phyloP scores from a whole-genome alignment of 1,140 invertebrate genomes.

The Ridgeia piscesae region DNA sequence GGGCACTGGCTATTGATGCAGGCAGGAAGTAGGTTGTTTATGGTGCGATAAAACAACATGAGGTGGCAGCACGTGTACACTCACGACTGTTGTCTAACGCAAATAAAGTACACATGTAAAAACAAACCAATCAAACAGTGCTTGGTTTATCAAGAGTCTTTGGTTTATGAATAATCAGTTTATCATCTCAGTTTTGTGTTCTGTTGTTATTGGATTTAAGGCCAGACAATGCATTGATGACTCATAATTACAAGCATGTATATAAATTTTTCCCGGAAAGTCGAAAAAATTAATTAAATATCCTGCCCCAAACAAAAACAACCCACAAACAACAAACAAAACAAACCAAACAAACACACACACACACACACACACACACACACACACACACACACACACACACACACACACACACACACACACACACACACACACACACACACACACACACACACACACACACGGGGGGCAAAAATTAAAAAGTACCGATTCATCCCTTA shows the following conservation, averaged over 20 bases:
- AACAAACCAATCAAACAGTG: neutral
- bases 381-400: too few species aligned
- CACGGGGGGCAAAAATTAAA: neutral
- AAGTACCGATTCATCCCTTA: neutral
- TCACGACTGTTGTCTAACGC: neutral
- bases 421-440: neutral
- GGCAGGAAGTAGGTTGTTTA: neutral
- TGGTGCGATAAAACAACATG: neutral
- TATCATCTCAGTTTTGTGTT: neutral
- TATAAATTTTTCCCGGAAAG: too few species aligned
- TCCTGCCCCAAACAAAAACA: too few species aligned
- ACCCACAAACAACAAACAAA: too few species aligned
- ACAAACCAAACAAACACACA: too few species aligned
- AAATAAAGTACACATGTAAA: neutral
- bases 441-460: neutral
- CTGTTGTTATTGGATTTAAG: neutral
- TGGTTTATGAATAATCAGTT: too few species aligned
- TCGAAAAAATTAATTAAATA: too few species aligned
- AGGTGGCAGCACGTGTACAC: neutral
- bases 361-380: neutral
- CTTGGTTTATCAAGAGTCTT: neutral
- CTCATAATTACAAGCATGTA: too few species aligned
- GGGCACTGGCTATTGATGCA: neutral
- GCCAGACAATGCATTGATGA: neutral
- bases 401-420: neutral